Conservation (phyloP, 2,888 invertebrate genomes). For the Dicyrtoma fusca region DNA sequence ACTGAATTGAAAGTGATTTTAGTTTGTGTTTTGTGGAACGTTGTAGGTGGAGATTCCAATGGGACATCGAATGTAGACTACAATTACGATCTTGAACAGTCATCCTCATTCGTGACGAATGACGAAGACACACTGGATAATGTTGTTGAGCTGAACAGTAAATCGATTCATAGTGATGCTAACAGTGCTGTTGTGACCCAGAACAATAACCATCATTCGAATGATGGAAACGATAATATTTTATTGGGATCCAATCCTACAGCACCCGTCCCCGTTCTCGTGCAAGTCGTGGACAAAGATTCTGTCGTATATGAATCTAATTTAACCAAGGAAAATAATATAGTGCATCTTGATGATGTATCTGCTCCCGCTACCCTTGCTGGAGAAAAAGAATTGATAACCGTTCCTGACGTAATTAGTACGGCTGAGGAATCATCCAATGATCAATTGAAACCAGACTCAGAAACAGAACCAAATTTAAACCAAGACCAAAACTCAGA, state of each 20-base stretch:
- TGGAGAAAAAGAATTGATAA: slow-evolving; percentile 9
- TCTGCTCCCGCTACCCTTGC: background rate
- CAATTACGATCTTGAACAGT: slow-evolving; percentile 31
- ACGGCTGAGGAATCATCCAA: background rate
- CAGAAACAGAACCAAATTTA: slow-evolving; percentile 24
- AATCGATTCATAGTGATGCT: slow-evolving; percentile 17
- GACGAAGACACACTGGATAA: slow-evolving; percentile 38
- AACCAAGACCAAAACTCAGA: slow-evolving; percentile 7
- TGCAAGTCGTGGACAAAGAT: background rate
- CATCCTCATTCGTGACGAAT: slow-evolving; percentile 31
- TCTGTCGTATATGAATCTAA: background rate
- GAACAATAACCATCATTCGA: slow-evolving; percentile 8
- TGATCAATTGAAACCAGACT: slow-evolving; percentile 6
- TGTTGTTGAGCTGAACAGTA: slow-evolving; percentile 26
- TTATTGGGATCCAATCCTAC: background rate
- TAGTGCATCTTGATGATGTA: background rate
- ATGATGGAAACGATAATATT: background rate
- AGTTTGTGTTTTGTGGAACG: background rate
- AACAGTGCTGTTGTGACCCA: slow-evolving; percentile 10
- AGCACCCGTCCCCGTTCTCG: too few relatives aligned
- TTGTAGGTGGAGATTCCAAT: slow-evolving; percentile 36
- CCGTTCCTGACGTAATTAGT: background rate
- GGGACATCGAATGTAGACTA: slow-evolving; percentile 30
- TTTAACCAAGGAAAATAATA: background rate
- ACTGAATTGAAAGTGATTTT: background rate